Evolutionary conservation across 37 sponge, comb jelly and placozoan species (phyloP).

Genomic region (Cladorhizidae sp.): DNA sequence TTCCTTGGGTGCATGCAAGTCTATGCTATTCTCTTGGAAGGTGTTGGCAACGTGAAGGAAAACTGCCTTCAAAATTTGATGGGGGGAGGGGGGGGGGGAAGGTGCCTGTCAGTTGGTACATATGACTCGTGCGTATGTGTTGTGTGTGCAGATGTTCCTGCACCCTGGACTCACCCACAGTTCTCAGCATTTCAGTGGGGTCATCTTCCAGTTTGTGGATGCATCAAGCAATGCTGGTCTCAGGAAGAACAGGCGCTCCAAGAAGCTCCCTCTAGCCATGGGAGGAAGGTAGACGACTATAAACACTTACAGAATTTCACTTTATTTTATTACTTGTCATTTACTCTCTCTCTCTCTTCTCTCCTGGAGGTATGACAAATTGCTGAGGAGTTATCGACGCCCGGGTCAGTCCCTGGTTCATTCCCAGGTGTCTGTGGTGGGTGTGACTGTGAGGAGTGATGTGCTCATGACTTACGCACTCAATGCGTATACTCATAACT

Average conservation of each 20-base stretch:
- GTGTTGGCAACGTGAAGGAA: no score
- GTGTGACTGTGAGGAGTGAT: conserved; percentile 34
- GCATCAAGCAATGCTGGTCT: background rate
- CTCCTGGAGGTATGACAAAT: conserved; percentile 19
- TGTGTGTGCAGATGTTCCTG: conserved; percentile 42
- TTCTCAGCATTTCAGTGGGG: conserved; percentile 51
- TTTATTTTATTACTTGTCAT: background rate
- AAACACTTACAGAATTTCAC: no score
- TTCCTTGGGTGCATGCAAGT: no score
- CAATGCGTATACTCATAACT: background rate
- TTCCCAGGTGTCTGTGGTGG: conserved; percentile 39
- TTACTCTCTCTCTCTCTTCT: background rate
- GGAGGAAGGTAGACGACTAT: conserved; percentile 57
- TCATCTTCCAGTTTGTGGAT: conserved; percentile 63
- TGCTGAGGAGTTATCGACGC: conserved; percentile 3
- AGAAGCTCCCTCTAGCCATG: conserved; percentile 45
- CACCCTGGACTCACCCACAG: conserved; percentile 49
- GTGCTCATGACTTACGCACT: conserved; percentile 8
- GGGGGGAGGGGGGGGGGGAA: background rate
- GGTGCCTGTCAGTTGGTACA: background rate
- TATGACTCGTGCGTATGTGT: background rate
- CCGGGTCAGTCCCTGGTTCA: background rate
- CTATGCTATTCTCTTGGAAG: no score
- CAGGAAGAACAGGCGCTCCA: conserved; percentile 5
- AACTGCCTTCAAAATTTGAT: no score